Evolutionary conservation across 2,797 vertebrate species (phyloP).

Genomic region (Gallinago stenura): DNA sequence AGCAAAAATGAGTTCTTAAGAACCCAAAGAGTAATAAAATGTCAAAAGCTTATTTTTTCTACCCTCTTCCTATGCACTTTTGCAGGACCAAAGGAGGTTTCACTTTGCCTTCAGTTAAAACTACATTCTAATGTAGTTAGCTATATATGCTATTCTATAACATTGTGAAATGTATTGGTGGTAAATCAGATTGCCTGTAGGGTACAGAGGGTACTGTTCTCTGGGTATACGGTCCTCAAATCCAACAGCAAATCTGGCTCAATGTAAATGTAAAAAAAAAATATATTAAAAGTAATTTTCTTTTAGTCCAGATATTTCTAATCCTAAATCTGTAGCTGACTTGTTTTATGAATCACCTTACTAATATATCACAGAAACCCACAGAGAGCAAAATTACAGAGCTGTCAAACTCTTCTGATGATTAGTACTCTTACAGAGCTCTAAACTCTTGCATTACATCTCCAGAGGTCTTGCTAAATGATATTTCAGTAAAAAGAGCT

Average conservation of each 20-base stretch:
- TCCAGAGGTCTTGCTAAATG: slow-evolving; percentile 23
- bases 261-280: not conserved
- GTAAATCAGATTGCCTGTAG: not conserved
- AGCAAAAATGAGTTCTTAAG: not conserved
- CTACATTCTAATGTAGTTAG: not conserved
- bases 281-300: not conserved
- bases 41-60: not conserved
- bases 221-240: not conserved
- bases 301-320: not conserved
- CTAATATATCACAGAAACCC: not conserved
- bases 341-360: slow-evolving; percentile 2
- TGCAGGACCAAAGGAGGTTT: not conserved
- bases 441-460: slow-evolving; percentile 1
- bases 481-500: slow-evolving; percentile 12
- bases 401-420: not conserved
- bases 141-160: not conserved
- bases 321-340: not conserved
- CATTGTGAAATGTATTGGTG: not conserved
- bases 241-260: not conserved
- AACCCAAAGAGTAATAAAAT: not conserved
- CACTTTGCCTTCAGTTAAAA: not conserved
- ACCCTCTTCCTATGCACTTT: not conserved
- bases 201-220: not conserved
- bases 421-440: slow-evolving; percentile 8
- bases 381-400: slow-evolving; percentile 42